Evolutionary conservation across 2,888 invertebrate species (phyloP), one percentile per base, ranked within the genome.

Genomic region (Glaucopsyche alexis): DNA sequence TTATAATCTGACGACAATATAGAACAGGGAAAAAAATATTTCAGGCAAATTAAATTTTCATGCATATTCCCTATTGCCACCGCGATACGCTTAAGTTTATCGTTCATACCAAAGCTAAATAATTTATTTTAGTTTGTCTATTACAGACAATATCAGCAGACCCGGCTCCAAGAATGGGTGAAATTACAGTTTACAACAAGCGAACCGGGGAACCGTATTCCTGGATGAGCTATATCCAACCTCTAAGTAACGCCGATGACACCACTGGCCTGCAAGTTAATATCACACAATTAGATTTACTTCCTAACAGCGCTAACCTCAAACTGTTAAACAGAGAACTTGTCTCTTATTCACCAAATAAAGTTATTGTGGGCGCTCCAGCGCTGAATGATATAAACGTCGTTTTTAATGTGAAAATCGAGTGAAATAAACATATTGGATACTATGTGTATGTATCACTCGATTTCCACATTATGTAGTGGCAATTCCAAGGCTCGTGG

Each of bases 111-210:
- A 29, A 2, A 29, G 4, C 29, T 29, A 29, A 29, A 29, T 29
- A 29, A 29, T 29, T 29, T 29, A 29, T 29, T 2, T 29, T 29
- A 29, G 29, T 29, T 29, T 29, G 29, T 60, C 29, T 64, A 66
- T 74, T 82, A 81, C 86, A 91, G 91, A 80, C 80, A 0, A 72
- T 89, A 49, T 80, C 85, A 45, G 72, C 82, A 5, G 83, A 84
- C 4, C 71, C 74, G 0, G 75, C 74, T 2, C 76, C 78, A 0
- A 82, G 80, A 75, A 76, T 77, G 0, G 86, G 83, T 16, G 81
- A 83, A 0, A 82, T 91, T n/a, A 90, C 89, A 0, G 77, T 86
- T 0, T 91, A 86, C 82, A 90, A 91, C 79, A 87, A 84, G 74
- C 78, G 85, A 0, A 84, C 89, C 0, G 89, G 88, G 0, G 86